Percentiles rank a stretch among this genome's conserved stretches.
Conservation (phyloP, 2,797 vertebrate species). For the Macrochelys suwanniensis region DNA sequence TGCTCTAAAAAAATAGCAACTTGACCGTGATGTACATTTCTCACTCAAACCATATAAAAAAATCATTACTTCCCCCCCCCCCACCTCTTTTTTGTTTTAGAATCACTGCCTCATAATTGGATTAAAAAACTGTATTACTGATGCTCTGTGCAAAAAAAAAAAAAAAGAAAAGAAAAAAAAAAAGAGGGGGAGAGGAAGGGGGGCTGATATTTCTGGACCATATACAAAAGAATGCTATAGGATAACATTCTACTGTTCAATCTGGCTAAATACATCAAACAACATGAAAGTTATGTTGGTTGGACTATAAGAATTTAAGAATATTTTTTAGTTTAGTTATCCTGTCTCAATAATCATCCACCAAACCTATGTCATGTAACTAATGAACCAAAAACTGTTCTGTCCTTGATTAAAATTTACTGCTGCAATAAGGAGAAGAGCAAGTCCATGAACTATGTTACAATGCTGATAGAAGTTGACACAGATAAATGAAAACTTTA, state of each 20-base stretch:
- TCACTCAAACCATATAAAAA: not conserved
- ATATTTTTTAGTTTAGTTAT: not conserved
- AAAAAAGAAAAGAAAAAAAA: too few species aligned
- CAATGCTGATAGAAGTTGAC: conserved; percentile 21
- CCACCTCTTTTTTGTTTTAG: not conserved
- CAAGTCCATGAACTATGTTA: conserved; percentile 35
- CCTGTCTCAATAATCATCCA: not conserved
- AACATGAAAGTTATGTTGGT: not conserved
- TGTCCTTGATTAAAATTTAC: conserved; percentile 40
- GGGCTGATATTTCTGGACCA: not conserved
- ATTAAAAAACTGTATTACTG: not conserved
- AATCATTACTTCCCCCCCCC: not conserved
- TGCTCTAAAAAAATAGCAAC: not conserved
- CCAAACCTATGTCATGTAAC: not conserved
- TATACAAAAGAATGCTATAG: not conserved
- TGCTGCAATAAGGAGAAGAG: conserved; percentile 17
- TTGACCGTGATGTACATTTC: not conserved
- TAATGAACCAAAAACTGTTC: not conserved
- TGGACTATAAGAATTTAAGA: not conserved
- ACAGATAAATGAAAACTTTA: conserved; percentile 81
- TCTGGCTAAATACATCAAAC: not conserved
- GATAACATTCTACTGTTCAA: not conserved
- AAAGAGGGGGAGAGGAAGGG: too few species aligned
- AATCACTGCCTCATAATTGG: not conserved
- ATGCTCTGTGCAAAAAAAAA: not conserved